A percentile compares a stretch with the other conserved stretches of the same genome.
These are phyloP conservation scores for Scolopax mira DNA, from an alignment of 2,113 vertebrate species.

Conservation along the genomic window DNA sequence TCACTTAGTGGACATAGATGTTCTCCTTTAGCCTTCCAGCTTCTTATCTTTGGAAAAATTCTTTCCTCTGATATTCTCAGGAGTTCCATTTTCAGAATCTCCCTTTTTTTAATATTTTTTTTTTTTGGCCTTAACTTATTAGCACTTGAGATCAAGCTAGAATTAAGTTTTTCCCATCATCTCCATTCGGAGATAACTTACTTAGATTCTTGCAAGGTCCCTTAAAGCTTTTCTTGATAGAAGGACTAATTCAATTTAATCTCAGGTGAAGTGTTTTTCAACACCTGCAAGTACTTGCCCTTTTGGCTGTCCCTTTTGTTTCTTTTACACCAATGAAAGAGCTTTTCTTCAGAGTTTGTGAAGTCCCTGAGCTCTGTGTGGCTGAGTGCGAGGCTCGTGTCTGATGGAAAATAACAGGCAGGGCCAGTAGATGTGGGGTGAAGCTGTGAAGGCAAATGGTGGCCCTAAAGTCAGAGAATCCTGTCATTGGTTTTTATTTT, in stretches of 20 bases:
- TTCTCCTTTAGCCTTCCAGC: background rate
- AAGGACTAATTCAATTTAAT: background rate
- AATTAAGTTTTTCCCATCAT: background rate
- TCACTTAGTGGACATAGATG: background rate
- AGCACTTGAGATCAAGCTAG: background rate
- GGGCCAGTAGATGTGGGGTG: background rate
- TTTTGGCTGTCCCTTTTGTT: background rate
- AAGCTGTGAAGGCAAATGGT: background rate
- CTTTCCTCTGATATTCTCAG: background rate
- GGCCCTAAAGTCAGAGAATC: background rate
- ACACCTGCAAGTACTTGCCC: background rate
- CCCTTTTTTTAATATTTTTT: background rate
- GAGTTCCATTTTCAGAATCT: background rate
- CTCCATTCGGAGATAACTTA: background rate
- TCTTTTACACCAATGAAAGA: background rate
- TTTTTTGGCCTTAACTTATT: background rate
- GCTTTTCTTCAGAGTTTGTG: background rate
- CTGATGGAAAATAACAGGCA: background rate
- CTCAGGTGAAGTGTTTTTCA: background rate
- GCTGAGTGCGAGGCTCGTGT: background rate
- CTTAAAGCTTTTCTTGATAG: background rate
- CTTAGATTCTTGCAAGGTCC: background rate
- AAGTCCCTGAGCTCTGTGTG: background rate
- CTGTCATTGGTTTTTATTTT: background rate
- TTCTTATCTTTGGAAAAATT: background rate